These are phyloP conservation scores for Epirrita christyi DNA, from an alignment of 2,888 invertebrate species.

Conservation along the genomic window DNA sequence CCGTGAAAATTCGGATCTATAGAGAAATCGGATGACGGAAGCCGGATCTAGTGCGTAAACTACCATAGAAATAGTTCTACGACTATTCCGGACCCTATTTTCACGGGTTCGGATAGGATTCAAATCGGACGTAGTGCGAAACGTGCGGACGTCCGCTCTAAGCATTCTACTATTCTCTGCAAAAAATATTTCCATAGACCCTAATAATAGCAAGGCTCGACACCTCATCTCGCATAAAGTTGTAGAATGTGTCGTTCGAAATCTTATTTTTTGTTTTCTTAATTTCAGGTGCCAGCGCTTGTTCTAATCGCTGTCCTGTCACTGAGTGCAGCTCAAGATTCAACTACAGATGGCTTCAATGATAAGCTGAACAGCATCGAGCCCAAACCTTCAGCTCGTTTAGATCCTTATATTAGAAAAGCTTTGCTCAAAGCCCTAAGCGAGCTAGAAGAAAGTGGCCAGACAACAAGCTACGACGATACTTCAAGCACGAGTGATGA, in stretches of 20 bases:
- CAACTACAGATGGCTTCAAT: conserved; percentile 55
- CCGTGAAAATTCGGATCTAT: too few relatives aligned
- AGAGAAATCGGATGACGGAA: too few relatives aligned
- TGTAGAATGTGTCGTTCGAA: not conserved
- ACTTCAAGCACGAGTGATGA: conserved; percentile 66
- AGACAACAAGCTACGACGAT: conserved; percentile 78
- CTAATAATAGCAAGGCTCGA: too few relatives aligned
- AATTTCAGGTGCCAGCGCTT: conserved; percentile 64
- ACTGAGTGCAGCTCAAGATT: conserved; percentile 60
- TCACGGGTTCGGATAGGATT: too few relatives aligned
- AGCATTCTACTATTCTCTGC: too few relatives aligned
- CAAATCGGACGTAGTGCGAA: too few relatives aligned
- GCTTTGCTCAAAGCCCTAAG: conserved; percentile 91
- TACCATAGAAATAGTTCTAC: too few relatives aligned
- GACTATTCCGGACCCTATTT: too few relatives aligned
- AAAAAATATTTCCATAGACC: too few relatives aligned
- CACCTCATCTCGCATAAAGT: too few relatives aligned
- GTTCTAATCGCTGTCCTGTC: conserved; percentile 57
- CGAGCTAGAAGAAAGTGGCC: conserved; percentile 88
- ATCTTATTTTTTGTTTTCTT: conserved; percentile 31
- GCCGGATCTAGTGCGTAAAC: too few relatives aligned
- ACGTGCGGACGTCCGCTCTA: too few relatives aligned
- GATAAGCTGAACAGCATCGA: conserved; percentile 76
- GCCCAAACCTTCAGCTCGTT: conserved; percentile 82
- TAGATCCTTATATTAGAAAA: conserved; percentile 90